Evolutionary conservation across 2,113 vertebrate genomes (phyloP), one percentile per base, ranked within the genome.

Genomic region (Hemicordylus capensis): DNA sequence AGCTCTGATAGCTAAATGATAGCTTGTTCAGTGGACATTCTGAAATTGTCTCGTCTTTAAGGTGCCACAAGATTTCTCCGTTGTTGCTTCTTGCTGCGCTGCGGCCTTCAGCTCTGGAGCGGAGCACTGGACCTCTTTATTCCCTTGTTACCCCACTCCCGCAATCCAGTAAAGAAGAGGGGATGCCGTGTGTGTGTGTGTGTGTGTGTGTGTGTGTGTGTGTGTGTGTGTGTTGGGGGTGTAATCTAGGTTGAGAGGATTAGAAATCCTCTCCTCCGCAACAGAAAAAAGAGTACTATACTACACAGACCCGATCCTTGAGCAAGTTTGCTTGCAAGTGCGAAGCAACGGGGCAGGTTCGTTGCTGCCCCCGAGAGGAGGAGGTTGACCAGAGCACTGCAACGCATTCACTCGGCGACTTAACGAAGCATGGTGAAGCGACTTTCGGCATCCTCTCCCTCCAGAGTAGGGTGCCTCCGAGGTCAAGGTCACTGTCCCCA

Each of bases 401-500:
- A 26, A 9, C 46, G 15, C 64, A 15, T n/a, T n/a, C 64, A 31
- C 64, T 14, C 31, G 64, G 34, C 63, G 11, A n/a, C 28, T 28
- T 17, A 7, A 10, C 44, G 69, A 19, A 48, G 56, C 20, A 37
- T 31, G 22, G 39, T 9, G 39, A n/a, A 48, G 15, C 77, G 5
- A 48, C 77, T n/a, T 64, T 58, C 22, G 46, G 42, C 31, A 28
- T 1, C 24, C 39, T 39, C n/a, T 48, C 44, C 69, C 59, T 64
- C 46, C 51, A 10, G 17, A 63, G 14, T 4, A 4, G 22, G 75
- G 75, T 77, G 63, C 34, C 31, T 46, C 39, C 20, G 63, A 85
- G 83, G 83, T 85, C 83, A 85, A 85, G 63, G 64, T 67, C 82
- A 66, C 61, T 54, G 34, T 59, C 64, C 37, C 39, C 63, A 4